Evolutionary conservation across 2,797 vertebrate genomes (phyloP), one percentile per base, ranked within the genome.

Genomic region (Sternarchorhynchus goeldii): DNA sequence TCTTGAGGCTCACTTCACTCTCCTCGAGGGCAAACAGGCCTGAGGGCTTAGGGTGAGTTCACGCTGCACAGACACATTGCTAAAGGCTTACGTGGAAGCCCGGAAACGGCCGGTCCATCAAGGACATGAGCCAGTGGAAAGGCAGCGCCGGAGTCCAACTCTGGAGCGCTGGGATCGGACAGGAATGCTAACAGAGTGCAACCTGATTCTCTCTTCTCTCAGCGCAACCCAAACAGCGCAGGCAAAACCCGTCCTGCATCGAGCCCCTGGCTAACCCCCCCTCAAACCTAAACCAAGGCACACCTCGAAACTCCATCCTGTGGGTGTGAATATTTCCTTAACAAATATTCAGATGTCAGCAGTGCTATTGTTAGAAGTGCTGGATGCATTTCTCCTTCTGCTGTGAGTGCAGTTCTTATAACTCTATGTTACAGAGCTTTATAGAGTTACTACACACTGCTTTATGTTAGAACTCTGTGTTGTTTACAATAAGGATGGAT

Each of bases 101-200:
- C 67, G 82, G 66, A 59, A 83, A 85, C 63, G 83, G 73, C 59
- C 63, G 8, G 18, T 8, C 50, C 50, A 64, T 60, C 85, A 88
- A 86, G 83, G 81, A 59, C 75, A 77, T 18, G 21, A 50, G 39
- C 8, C 29, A 31, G 72, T 32, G 58, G 39, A 32, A 63, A 32
- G 57, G 60, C 7, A 63, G n/a, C 62, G 65, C 55, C n/a, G 4
- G 62, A 65, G 32, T 45, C 75, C 7, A 60, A 50, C 81, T 2
- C 63, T 65, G 80, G 68, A 45, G 82, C 80, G 71, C 79, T 84
- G 75, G 25, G 21, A 85, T 80, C 84, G 83, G 77, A 69, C 60
- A 82, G 89, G 89, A 93, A 93, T 92, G 90, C 91, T 90, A 93
- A 92, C 76, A 92, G 90, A 91, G 88, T 92, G 88, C 81, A 92